These are phyloP conservation scores for Glaucomys volans DNA, from an alignment of 2,113 vertebrate species.

Conservation along the genomic window DNA sequence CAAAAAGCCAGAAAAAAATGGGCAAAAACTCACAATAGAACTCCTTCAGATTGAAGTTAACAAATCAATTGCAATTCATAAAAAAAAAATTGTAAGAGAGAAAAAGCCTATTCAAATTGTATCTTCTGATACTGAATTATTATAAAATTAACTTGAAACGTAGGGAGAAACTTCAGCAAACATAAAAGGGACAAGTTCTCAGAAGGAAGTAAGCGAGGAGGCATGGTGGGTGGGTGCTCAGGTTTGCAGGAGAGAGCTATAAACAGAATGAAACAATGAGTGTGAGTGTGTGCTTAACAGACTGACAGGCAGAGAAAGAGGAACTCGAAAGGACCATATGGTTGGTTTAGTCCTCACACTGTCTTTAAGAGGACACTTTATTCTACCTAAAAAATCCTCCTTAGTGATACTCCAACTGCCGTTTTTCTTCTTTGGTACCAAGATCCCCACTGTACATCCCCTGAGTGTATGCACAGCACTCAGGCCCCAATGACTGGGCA, in stretches of 20 bases:
- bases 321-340: conserved; percentile 30
- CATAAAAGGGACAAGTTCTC: background rate
- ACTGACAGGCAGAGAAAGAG: background rate
- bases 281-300: background rate
- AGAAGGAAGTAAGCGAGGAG: background rate
- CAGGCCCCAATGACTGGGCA: background rate
- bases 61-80: background rate
- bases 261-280: conserved; percentile 71
- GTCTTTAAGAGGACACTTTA: conserved; percentile 41
- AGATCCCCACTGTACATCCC: background rate
- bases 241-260: conserved; percentile 33
- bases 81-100: background rate
- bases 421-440: background rate
- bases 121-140: conserved; percentile 63
- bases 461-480: background rate
- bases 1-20: background rate
- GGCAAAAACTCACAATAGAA: conserved; percentile 5
- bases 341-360: conserved; percentile 5
- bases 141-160: conserved; percentile 44
- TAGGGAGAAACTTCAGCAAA: background rate
- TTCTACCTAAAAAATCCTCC: conserved; percentile 66
- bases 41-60: conserved; percentile 44
- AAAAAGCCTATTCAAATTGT: background rate
- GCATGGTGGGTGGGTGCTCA: background rate
- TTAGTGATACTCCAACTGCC: background rate